Evolutionary conservation across 53 echinoderm and acorn worm species (phyloP).

Genomic region (Henricia sp.): DNA sequence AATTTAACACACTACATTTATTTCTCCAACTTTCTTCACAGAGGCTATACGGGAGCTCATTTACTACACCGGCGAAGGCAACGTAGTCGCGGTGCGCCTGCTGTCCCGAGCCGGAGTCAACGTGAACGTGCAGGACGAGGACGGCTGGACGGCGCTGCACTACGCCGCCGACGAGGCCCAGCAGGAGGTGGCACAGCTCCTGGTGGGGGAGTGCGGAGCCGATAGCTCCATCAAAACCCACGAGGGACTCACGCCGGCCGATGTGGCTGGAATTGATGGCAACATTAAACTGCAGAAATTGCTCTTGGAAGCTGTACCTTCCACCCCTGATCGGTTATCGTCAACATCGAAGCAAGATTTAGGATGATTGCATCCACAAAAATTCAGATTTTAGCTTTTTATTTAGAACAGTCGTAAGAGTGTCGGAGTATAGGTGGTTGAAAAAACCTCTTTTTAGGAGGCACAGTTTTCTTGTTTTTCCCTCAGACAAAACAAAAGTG

Average conservation of each 20-base stretch:
- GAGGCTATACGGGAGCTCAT: conserved; percentile 70
- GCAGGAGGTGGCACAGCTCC: conserved; percentile 50
- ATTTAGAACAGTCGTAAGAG: no score
- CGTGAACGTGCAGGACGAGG: conserved; percentile 65
- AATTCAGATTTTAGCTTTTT: no score
- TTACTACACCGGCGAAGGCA: conserved; percentile 53
- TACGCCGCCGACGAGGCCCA: conserved; percentile 66
- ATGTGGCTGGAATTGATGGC: conserved; percentile 26
- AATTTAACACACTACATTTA: no score
- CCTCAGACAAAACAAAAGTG: no score
- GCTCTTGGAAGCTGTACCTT: background rate
- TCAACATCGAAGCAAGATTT: no score
- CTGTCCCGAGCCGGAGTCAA: conserved; percentile 69
- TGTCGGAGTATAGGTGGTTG: no score
- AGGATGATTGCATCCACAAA: no score
- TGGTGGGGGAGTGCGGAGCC: conserved; percentile 56
- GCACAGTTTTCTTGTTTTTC: no score
- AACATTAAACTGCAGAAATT: background rate
- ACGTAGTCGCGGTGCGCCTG: conserved; percentile 60
- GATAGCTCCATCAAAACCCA: conserved; percentile 29
- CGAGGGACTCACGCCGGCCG: conserved; percentile 44
- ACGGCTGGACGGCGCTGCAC: conserved; percentile 74
- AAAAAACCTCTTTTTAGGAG: no score
- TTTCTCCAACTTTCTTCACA: no score
- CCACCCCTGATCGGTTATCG: background rate